Conservation (phyloP, 2,113 vertebrate genomes). For the Phodopus roborovskii region DNA sequence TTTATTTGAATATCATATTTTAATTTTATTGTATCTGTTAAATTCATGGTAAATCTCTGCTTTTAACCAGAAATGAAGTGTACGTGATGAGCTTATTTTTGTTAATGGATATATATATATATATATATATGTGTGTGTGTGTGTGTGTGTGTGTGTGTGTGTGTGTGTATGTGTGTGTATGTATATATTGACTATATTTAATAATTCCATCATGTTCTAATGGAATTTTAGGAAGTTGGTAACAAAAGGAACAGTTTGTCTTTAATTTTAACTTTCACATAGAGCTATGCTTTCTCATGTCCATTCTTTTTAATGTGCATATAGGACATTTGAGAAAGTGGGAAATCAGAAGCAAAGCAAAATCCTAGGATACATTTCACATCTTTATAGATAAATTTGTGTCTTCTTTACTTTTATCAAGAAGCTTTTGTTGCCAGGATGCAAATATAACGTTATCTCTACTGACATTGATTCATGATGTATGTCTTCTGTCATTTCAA, state of each 20-base stretch:
- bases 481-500: neutral
- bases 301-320: slow-evolving; percentile 21
- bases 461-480: neutral
- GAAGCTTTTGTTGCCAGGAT: neutral
- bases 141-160: too few relatives aligned
- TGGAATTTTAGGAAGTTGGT: rapidly evolving
- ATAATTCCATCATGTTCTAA: neutral
- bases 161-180: too few relatives aligned
- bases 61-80: neutral
- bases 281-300: neutral
- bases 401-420: slow-evolving; percentile 1
- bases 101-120: neutral
- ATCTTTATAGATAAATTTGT: neutral
- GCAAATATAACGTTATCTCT: neutral
- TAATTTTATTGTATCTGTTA: neutral
- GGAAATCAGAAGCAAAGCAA: slow-evolving; percentile 6
- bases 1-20: neutral
- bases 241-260: neutral
- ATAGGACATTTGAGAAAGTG: neutral
- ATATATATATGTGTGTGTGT: too few relatives aligned
- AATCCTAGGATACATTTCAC: neutral
- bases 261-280: neutral
- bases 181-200: neutral
- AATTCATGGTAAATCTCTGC: neutral
- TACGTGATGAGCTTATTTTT: neutral